Percentiles rank a stretch among this genome's conserved stretches.
Conservation (phyloP, 2,888 invertebrate genomes). For the Drosophila koepferae region DNA sequence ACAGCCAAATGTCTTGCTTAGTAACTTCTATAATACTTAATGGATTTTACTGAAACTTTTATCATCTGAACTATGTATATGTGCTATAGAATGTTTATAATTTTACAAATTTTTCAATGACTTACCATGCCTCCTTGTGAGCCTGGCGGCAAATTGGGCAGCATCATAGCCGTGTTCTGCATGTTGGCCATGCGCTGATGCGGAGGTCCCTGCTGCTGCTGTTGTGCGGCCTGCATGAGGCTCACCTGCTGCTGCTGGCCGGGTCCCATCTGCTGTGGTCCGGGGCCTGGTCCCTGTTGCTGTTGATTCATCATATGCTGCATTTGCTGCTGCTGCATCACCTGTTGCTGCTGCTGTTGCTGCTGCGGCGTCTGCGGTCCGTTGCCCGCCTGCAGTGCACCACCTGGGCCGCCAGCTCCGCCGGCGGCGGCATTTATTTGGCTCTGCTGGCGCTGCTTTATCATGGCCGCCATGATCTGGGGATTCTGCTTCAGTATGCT, state of each 20-base stretch:
- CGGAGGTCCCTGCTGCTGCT: slow-evolving; percentile 80
- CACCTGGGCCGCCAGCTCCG: slow-evolving; percentile 60
- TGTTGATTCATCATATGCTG: slow-evolving; percentile 84
- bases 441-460: slow-evolving; percentile 92
- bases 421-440: slow-evolving; percentile 81
- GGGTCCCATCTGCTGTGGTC: slow-evolving; percentile 83
- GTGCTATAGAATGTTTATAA: too few relatives aligned
- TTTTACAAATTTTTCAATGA: slow-evolving; percentile 7
- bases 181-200: slow-evolving; percentile 84
- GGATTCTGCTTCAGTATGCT: slow-evolving; percentile 97
- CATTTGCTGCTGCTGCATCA: slow-evolving; percentile 87
- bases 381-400: slow-evolving; percentile 72
- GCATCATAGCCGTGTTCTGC: slow-evolving; percentile 84
- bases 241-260: slow-evolving; percentile 71
- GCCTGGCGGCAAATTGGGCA: slow-evolving; percentile 75
- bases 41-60: too few relatives aligned
- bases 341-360: slow-evolving; percentile 80
- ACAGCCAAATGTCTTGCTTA: too few relatives aligned
- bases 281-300: slow-evolving; percentile 81
- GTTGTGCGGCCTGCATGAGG: slow-evolving; percentile 67
- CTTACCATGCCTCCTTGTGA: slow-evolving; percentile 84
- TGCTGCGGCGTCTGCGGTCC: slow-evolving; percentile 71
- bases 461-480: slow-evolving; percentile 97
- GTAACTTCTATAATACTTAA: too few relatives aligned
- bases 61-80: too few relatives aligned